Evolutionary conservation across 1,140 invertebrate genomes (phyloP).

Genomic region (Drosophila seguyi): DNA sequence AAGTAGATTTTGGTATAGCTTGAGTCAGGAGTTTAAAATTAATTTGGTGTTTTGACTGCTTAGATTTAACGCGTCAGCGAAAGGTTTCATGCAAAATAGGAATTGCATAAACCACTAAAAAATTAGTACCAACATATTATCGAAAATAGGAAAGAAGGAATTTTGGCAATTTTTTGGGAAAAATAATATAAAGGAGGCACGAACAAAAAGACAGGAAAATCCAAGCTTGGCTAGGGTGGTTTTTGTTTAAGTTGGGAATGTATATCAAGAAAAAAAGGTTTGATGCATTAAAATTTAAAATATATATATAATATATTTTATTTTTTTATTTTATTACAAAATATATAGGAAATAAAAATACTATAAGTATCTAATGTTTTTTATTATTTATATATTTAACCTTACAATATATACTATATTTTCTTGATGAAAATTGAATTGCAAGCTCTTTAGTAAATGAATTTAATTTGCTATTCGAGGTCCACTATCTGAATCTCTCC

Average conservation of each 20-base stretch:
- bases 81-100: slow-evolving; percentile 24
- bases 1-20: background rate
- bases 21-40: background rate
- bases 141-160: background rate
- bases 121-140: slow-evolving; percentile 34
- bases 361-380: background rate
- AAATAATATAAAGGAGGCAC: background rate
- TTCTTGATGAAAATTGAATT: background rate
- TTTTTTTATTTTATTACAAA: background rate
- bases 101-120: slow-evolving; percentile 22
- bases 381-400: background rate
- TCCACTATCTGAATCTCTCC: slow-evolving; percentile 1
- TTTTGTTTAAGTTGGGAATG: background rate
- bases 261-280: too few relatives aligned
- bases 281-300: too few relatives aligned
- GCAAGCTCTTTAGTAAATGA: background rate
- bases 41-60: background rate
- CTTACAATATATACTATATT: background rate
- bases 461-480: slow-evolving; percentile 5
- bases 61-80: background rate
- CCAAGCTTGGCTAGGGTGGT: background rate
- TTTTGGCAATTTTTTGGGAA: background rate
- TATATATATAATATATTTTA: too few relatives aligned
- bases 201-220: background rate
- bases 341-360: background rate